Evolutionary conservation across 2,888 invertebrate species (phyloP).

Genomic region (Orthosia gracilis): DNA sequence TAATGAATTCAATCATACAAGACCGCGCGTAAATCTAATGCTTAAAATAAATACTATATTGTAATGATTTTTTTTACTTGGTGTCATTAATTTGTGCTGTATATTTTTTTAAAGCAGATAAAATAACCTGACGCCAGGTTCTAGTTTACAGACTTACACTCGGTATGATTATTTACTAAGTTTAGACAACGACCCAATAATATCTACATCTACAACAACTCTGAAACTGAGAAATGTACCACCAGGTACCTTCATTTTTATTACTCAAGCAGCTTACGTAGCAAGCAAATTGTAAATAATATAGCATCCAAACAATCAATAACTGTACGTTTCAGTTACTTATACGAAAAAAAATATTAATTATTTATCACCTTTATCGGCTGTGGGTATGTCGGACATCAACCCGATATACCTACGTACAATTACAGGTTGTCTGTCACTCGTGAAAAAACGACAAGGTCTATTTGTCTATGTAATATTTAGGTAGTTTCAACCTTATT

Average conservation of each 20-base stretch:
- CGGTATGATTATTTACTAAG: neutral
- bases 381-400: neutral
- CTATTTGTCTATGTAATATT: neutral
- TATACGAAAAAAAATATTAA: no score
- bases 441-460: neutral
- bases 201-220: neutral
- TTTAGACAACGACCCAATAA: neutral
- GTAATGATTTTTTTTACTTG: slow-evolving; percentile 29
- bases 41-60: slow-evolving; percentile 40
- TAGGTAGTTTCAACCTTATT: neutral
- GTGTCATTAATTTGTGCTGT: slow-evolving; percentile 43
- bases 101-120: slow-evolving; percentile 5
- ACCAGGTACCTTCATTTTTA: neutral
- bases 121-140: slow-evolving; percentile 36
- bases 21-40: slow-evolving; percentile 55
- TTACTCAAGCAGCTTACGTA: neutral
- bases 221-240: neutral
- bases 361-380: no score
- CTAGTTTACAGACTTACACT: slow-evolving; percentile 7
- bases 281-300: neutral
- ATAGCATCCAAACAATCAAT: neutral
- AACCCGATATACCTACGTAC: neutral
- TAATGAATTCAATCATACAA: slow-evolving; percentile 41
- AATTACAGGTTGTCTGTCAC: neutral
- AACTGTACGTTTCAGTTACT: no score